phyloP scores from a whole-genome alignment of 2,888 invertebrate genomes.

The Drosophila antonietae region DNA sequence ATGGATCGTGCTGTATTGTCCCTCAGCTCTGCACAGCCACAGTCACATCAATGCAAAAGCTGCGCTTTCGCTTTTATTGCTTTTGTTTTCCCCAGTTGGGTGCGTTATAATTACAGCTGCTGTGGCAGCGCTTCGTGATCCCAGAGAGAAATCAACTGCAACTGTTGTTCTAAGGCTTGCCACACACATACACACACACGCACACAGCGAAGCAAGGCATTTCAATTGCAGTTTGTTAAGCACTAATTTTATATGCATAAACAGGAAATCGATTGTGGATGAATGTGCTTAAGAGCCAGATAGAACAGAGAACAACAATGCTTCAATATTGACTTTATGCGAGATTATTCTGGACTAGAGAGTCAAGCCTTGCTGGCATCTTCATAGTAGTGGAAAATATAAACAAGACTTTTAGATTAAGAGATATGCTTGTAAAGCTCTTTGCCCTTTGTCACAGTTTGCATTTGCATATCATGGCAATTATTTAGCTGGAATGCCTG shows the following conservation, averaged over 20 bases:
- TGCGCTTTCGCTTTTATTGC: constrained; percentile 58
- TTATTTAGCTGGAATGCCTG: background rate
- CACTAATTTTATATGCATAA: constrained; percentile 41
- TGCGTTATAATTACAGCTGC: constrained; percentile 59
- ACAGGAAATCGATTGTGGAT: constrained; percentile 47
- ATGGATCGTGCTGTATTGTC: constrained; percentile 37
- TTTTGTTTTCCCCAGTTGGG: constrained; percentile 64
- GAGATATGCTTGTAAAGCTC: background rate
- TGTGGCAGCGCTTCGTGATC: constrained; percentile 41
- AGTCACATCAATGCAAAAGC: constrained; percentile 21
- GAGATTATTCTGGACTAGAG: constrained; percentile 4
- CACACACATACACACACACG: background rate
- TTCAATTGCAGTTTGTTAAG: constrained; percentile 12
- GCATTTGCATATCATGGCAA: background rate
- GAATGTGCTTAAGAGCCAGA: constrained; percentile 11
- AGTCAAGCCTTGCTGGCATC: background rate
- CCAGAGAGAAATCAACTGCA: constrained; percentile 64
- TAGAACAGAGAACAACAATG: constrained; percentile 15
- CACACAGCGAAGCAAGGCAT: constrained; percentile 6
- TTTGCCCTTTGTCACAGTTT: background rate
- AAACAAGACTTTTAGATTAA: constrained; percentile 4
- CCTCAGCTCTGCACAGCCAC: background rate
- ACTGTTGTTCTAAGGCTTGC: constrained; percentile 41
- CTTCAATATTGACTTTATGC: constrained; percentile 17
- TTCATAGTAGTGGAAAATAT: background rate